Base-by-base conservation (phyloP, 2,113 vertebrate species). In the Serilophus lunatus region DNA sequence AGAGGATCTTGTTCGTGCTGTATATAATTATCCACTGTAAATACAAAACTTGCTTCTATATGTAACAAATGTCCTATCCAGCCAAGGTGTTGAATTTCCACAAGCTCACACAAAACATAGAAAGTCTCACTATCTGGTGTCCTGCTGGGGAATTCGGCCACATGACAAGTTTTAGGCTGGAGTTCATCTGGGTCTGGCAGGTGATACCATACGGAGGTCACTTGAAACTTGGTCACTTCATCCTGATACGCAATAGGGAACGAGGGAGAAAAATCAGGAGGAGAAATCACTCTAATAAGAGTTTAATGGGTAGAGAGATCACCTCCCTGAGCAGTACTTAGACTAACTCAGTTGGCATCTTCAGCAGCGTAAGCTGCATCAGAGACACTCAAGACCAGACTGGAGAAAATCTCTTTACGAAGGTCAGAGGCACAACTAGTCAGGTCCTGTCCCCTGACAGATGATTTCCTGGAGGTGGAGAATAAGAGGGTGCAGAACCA, bases 101-200 rank as follows among this genome's bases (percentile, higher is more conserved):
- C 4, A 22, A 2, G 11, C 18, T 86, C 36, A 50, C 8, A 49
- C 11, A 28, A 71, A 71, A 61, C 0, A 0, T 25, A 69, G 13
- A 3, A 84, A 33, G 42, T 18, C 42, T 36, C 0, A 9, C 45
- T 59, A 87, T 22, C 50, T 69, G 36, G 25, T 79, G 61, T 57
- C 25, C 61, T 82, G 33, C n/a, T 10, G 4, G 28, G 28, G n/a
- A 79, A 80, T 75, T 64, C 74, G 76, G 61, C 17, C 35, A 31
- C 13, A 15, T 60, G 20, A 20, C 51, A 82, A n/a, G 38, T 15
- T 65, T 54, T 35, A 36, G 60, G 42, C 51, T 71, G 51, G 28
- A 81, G 33, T 92, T 64, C 60, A 59, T 1, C 51, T 68, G 29
- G 18, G 31, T 66, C 70, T 69, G 33, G 24, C 4, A 6, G 61